Percentiles rank a stretch among this genome's conserved stretches.
Evolutionary conservation across 2,888 invertebrate genomes (phyloP).

Genomic region (Neuroscelio doddi): DNA sequence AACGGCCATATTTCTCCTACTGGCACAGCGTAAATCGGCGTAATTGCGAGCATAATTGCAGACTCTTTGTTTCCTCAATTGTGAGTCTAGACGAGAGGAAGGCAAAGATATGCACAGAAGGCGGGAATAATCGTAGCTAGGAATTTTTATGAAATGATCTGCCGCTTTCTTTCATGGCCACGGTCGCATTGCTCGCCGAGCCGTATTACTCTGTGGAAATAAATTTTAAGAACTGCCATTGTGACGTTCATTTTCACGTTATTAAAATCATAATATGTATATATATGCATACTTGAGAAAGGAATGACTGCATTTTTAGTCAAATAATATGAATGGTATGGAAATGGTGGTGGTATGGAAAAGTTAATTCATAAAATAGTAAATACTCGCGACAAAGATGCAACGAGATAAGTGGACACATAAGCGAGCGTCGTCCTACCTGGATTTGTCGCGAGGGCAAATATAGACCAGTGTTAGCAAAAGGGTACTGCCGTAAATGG

Average conservation of each 20-base stretch:
- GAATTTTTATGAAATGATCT: conserved; percentile 66
- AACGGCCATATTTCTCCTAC: conserved; percentile 56
- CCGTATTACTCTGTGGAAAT: conserved; percentile 12
- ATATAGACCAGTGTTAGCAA: conserved; percentile 59
- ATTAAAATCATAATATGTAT: too few relatives aligned
- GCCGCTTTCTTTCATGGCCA: conserved; percentile 39
- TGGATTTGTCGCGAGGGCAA: conserved; percentile 52
- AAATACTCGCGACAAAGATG: too few relatives aligned
- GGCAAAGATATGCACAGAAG: conserved; percentile 47
- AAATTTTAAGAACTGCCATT: conserved; percentile 19
- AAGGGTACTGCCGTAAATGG: conserved; percentile 50
- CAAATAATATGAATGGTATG: too few relatives aligned
- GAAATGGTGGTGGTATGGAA: neutral
- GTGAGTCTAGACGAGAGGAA: conserved; percentile 60
- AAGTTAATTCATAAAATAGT: neutral
- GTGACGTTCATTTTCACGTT: too few relatives aligned
- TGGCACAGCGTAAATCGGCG: conserved; percentile 46
- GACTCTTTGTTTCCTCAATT: conserved; percentile 71
- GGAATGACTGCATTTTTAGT: too few relatives aligned
- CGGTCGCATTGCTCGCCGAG: conserved; percentile 33
- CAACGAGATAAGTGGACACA: too few relatives aligned
- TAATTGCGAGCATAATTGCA: conserved; percentile 68
- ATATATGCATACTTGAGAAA: too few relatives aligned
- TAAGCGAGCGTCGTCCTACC: too few relatives aligned
- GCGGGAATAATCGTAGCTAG: conserved; percentile 48